Base-by-base conservation (phyloP, 2,113 vertebrate species). In the Hippocampus zosterae region DNA sequence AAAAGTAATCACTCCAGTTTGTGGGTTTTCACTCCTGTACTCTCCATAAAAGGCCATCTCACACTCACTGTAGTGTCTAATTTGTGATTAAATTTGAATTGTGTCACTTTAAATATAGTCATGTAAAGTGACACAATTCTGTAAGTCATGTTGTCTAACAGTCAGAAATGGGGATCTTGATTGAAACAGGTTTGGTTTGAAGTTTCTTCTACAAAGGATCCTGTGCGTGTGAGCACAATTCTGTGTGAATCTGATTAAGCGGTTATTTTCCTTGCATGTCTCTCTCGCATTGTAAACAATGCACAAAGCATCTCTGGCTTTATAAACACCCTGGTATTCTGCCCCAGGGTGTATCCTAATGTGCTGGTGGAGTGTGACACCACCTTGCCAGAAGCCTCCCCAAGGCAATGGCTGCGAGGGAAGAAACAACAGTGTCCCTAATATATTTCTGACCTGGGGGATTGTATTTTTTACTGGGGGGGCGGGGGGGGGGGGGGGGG, bases 231-330 rank as follows among this genome's bases (percentile, higher is more conserved):
- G 52, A 55, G 21, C 21, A 55, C 8, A 55, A n/a, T 11, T 55
- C 52, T 23, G 57, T 18, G 62, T 15, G n/a, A 23, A 42, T 64
- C 21, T 44, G 21, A 64, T 15, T n/a, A 64, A 42, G 60, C 42
- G 29, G 21, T 42, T 42, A 25, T 64, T 13, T 21, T 41, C 1
- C 62, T 23, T 2, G 42, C 63, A 46, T 65, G 13, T 11, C 15
- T 8, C 62, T 44, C 7, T 27, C 18, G 23, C n/a, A 48, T 8
- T 27, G 41, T 65, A 65, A 65, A 65, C 63, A 65, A 46, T 65
- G 41, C n/a, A 65, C 25, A 46, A 65, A 46, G 63, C 63, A 65
- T 46, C 41, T 46, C n/a, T 9, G 63, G 13, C 63, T 65, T 65
- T 46, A 44, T 25, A 65, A 65, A 65, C 41, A 65, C 63, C 41